Evolutionary conservation across 2,797 vertebrate species (phyloP).

Genomic region (Bovichtus variegatus): DNA sequence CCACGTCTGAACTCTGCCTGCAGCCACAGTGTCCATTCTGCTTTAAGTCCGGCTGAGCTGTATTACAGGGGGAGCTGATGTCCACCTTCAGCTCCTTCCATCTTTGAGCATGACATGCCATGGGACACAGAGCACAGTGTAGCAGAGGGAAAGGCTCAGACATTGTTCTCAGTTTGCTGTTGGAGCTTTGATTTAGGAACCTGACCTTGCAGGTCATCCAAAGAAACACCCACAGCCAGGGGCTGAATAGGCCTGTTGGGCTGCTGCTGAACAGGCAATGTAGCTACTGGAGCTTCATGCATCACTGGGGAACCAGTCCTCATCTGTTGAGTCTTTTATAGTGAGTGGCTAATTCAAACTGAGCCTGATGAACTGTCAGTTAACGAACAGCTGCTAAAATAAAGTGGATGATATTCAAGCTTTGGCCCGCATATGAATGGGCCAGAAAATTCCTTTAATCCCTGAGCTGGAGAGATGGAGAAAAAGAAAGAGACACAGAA

Average conservation of each 20-base stretch:
- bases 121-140: background rate
- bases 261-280: conserved; percentile 38
- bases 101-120: conserved; percentile 15
- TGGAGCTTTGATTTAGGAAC: conserved; percentile 32
- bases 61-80: conserved; percentile 2
- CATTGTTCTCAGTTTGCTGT: conserved; percentile 35
- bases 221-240: conserved; percentile 36
- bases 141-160: conserved; percentile 59
- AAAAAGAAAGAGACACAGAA: conserved; percentile 9
- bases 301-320: conserved; percentile 38
- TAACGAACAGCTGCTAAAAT: conserved; percentile 17
- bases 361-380: background rate
- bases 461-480: conserved; percentile 29
- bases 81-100: conserved; percentile 34
- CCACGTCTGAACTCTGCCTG: conserved; percentile 21
- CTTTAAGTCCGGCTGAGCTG: background rate
- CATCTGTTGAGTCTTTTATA: conserved; percentile 5
- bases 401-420: conserved; percentile 6
- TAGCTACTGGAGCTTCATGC: conserved; percentile 37
- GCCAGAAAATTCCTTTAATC: conserved; percentile 3
- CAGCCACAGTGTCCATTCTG: conserved; percentile 35
- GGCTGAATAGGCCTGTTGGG: conserved; percentile 39
- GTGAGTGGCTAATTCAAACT: background rate
- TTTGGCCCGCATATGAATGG: conserved; percentile 6
- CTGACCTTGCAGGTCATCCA: conserved; percentile 48